phyloP scores from a whole-genome alignment of 2,888 invertebrate species.

The Leptinotarsa juncta region DNA sequence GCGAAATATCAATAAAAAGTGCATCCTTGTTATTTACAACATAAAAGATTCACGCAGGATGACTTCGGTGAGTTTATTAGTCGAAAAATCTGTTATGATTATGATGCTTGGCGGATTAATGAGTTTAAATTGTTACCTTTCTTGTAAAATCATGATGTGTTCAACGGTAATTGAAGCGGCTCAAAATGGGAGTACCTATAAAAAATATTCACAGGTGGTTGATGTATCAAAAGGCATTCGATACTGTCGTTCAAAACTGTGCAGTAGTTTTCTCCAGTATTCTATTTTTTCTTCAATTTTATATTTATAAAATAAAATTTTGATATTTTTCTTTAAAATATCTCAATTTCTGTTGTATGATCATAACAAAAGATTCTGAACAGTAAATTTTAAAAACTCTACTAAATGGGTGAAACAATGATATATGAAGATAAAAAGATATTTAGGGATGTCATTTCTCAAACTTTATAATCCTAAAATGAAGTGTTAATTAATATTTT shows the following conservation, averaged over 20 bases:
- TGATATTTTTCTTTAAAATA: no score
- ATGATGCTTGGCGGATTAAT: neutral
- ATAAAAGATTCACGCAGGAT: slow-evolving; percentile 51
- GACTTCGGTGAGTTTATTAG: slow-evolving; percentile 47
- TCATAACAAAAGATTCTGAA: no score
- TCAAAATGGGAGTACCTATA: neutral
- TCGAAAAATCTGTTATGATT: slow-evolving; percentile 6
- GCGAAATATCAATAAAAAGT: slow-evolving; percentile 18
- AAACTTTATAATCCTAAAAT: no score
- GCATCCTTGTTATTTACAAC: slow-evolving; percentile 29
- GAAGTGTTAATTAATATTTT: no score
- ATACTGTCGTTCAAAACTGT: neutral
- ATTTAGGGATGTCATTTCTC: no score
- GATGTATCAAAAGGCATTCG: neutral
- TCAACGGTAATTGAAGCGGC: neutral
- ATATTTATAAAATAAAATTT: no score
- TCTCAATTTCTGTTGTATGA: no score
- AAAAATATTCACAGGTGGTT: neutral
- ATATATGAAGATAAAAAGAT: no score
- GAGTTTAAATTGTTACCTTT: neutral
- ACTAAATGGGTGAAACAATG: no score
- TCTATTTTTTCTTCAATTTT: no score
- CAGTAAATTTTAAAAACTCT: no score
- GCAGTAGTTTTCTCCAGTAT: no score
- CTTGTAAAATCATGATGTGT: neutral